Conservation (phyloP, 2,888 invertebrate genomes). For the Serripes groenlandicus region DNA sequence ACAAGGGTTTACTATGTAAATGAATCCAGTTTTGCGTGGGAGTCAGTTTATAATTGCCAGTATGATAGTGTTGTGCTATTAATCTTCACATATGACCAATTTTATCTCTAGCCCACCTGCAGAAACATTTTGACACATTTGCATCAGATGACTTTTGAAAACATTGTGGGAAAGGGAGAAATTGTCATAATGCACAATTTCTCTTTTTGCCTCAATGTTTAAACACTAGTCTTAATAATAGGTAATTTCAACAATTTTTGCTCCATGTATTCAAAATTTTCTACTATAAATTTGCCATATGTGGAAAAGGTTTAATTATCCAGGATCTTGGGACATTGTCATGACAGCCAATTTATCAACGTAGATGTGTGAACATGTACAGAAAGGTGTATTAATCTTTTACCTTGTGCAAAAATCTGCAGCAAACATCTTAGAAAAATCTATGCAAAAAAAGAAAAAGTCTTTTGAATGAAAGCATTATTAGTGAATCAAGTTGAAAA, state of each 20-base stretch:
- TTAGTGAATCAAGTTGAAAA: neutral
- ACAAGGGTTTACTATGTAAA: neutral
- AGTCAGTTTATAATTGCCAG: neutral
- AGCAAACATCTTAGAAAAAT: neutral
- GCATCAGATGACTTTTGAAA: no score
- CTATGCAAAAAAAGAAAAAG: neutral
- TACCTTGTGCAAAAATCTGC: no score
- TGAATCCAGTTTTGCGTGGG: neutral
- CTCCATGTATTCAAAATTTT: no score
- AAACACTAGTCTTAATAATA: no score
- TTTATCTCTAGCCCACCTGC: no score
- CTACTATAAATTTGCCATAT: no score
- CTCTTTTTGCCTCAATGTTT: no score
- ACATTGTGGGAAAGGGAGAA: no score
- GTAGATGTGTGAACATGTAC: neutral
- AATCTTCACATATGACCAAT: neutral
- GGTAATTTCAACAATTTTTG: no score
- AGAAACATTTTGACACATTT: no score
- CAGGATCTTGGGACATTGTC: constrained; percentile 10
- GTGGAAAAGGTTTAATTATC: neutral
- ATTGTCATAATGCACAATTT: no score
- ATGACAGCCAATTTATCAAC: constrained; percentile 16
- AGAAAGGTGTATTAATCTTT: neutral
- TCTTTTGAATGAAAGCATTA: neutral
- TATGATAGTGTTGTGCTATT: neutral